Base-by-base conservation (phyloP, 1,140 invertebrate species). In the Nebria ingens region DNA sequence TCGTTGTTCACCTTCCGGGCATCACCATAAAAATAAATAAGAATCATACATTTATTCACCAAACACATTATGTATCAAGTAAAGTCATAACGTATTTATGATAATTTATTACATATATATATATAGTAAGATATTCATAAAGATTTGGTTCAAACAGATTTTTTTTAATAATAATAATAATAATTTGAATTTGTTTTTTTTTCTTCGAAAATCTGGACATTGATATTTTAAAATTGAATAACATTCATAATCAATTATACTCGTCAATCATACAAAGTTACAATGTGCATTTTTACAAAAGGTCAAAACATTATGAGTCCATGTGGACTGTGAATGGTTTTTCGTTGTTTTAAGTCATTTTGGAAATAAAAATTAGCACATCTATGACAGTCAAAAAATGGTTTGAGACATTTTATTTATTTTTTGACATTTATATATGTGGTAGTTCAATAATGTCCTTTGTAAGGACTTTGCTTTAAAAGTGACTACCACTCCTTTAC, bases 201-300 rank as follows among this genome's bases (percentile, higher is more conserved):
- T 45, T 45, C 25, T 11, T 45, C 40, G 15, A 45, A 45, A 45
- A 29, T 6, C 13, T 29, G 25, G 40, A 45, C 40, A 45, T 17
- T 45, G 40, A 45, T 45, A 45, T 45, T 45, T 29, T 45, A 45
- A 45, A 45, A 45, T 45, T 9, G 9, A 45, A 45, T 17, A 17
- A 45, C 40, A 45, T 45, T 45, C 40, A 45, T 12, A n/a, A n/a
- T n/a, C n/a, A n/a, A n/a, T n/a, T n/a, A n/a, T n/a, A n/a, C n/a
- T n/a, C n/a, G n/a, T n/a, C 40, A 45, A 12, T 45, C 40, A 45
- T 17, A 45, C 40, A 45, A 9, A 45, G 40, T 11, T 45, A 45
- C 40, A 45, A n/a, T n/a, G 40, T 45, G 40, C 40, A 45, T 45
- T 17, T 45, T 45, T 45, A 45, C 40, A 45, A 45, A 45, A 9